Evolutionary conservation across 2,888 invertebrate species (phyloP), one percentile per base, ranked within the genome.

Genomic region (Nezara viridula): DNA sequence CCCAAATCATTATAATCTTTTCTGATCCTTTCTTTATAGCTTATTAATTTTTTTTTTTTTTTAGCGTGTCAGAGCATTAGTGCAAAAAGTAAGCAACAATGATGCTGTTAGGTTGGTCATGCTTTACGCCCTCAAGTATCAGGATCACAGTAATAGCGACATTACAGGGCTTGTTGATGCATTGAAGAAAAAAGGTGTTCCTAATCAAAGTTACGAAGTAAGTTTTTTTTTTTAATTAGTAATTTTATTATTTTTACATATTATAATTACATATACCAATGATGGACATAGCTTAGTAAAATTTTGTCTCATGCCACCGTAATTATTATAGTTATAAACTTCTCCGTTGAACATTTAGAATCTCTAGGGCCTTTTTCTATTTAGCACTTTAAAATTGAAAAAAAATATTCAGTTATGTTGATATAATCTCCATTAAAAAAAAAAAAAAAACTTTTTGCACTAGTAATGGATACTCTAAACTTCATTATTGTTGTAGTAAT

Each of bases 121-220:
- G 93, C 93, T 99, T 49, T 99, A 99, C 94, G 97, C 98, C 0
- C 94, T 99, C 37, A 96, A 98, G 50, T 99, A 99, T 93, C 98
- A 98, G 93, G 96, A 96, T 91, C 96, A 98, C 93, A 95, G 96
- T 88, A 97, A 95, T 93, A 98, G 97, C 93, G 97, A 97, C 92
- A 95, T 98, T 40, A 94, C 95, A 0, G 95, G 96, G 0, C 94
- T 99, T 27, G 93, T 97, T 89, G 96, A 96, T 85, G 94, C 95
- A 85, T 94, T 98, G 90, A 95, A 95, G 92, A 95, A 91, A 86
- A 89, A 90, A 49, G 91, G 91, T 7, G 89, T 90, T 55, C 89
- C 90, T 0, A 91, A 90, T 73, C 87, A 90, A 32, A 89, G 89
- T 66, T 90, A 87, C 14, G 90, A 91, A 86, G 91, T 91, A 89